Evolutionary conservation across 2,888 invertebrate species (phyloP).

Genomic region (Callyntrura sp.): DNA sequence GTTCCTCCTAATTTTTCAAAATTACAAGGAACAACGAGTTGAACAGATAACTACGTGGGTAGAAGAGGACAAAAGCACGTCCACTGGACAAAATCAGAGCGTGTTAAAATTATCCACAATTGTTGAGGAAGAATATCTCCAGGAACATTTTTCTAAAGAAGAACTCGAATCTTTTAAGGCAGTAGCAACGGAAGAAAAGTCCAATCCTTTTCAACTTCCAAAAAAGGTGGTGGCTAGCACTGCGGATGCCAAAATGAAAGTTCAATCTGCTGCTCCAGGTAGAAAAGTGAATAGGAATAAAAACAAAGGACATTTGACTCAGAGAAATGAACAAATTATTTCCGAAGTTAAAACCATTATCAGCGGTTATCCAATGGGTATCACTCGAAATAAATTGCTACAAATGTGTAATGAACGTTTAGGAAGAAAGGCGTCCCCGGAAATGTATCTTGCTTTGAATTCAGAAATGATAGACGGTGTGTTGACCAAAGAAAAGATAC

Average conservation of each 20-base stretch:
- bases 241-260: neutral
- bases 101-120: neutral
- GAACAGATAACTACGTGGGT: slow-evolving; percentile 63
- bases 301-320: neutral
- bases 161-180: slow-evolving; percentile 50
- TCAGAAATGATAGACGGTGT: slow-evolving; percentile 34
- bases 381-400: slow-evolving; percentile 15
- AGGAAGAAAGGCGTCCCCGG: slow-evolving; percentile 24
- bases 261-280: neutral
- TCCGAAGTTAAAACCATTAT: neutral
- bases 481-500: slow-evolving; percentile 24
- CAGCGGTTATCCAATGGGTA: neutral
- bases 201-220: slow-evolving; percentile 57
- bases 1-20: slow-evolving; percentile 54
- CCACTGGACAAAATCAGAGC: neutral
- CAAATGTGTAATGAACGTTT: slow-evolving; percentile 3
- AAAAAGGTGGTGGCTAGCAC: neutral
- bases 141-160: slow-evolving; percentile 29
- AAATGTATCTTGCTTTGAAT: neutral
- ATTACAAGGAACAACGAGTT: slow-evolving; percentile 66
- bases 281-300: neutral
- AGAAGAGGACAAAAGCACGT: neutral
- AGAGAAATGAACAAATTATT: neutral
- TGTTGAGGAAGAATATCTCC: slow-evolving; percentile 29
- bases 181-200: neutral